A percentile compares a stretch with the other conserved stretches of the same genome.
Evolutionary conservation across 1,140 invertebrate genomes (phyloP).

Genomic region (Drosophila punjabiensis): DNA sequence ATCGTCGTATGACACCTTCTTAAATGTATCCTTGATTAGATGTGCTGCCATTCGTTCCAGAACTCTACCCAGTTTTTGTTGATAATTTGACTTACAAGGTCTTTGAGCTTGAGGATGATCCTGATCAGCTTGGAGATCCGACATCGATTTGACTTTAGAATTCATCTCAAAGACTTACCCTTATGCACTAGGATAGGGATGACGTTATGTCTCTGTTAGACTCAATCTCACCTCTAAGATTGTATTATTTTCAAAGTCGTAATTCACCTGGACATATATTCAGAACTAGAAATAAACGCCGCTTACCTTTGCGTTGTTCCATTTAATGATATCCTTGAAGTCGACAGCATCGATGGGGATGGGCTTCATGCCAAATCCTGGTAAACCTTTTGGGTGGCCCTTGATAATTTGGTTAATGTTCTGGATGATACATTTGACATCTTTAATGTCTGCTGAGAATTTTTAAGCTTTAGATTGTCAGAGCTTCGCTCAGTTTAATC

Average conservation of each 20-base stretch:
- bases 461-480: neutral
- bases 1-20: no score
- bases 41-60: conserved; percentile 46
- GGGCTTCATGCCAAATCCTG: conserved; percentile 33
- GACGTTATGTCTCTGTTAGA: no score
- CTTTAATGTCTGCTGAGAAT: neutral
- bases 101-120: neutral
- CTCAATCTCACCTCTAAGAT: no score
- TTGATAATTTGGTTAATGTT: conserved; percentile 41
- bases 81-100: conserved; percentile 23
- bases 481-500: conserved; percentile 10
- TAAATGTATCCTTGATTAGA: neutral
- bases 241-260: no score
- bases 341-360: no score
- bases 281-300: no score
- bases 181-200: no score
- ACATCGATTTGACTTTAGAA: neutral
- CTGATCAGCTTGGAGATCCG: neutral
- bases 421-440: conserved; percentile 38
- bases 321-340: conserved; percentile 10
- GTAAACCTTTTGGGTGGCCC: conserved; percentile 18
- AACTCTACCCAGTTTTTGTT: conserved; percentile 52
- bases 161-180: neutral
- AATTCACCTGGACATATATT: no score
- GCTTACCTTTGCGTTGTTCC: no score